Evolutionary conservation across 2,797 vertebrate genomes (phyloP), one percentile per base, ranked within the genome.

Genomic region (Girardinus metallicus): DNA sequence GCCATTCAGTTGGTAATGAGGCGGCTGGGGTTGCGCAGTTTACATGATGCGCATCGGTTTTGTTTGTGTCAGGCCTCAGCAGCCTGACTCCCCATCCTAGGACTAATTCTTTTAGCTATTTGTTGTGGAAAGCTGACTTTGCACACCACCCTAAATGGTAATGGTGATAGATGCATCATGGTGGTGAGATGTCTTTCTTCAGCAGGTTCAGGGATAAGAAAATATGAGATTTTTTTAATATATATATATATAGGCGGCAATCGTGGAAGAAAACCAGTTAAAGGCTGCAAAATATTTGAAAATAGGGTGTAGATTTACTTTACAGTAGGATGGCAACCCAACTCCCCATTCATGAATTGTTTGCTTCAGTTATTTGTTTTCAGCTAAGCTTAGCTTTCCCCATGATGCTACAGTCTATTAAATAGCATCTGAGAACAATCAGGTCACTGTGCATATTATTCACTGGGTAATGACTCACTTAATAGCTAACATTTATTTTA

Each of bases 1-100:
- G 89, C 94, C 88, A 94, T 96, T 96, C 92, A 94, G 77, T 82
- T 96, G 95, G 73, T 95, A 96, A 96, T 97, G 90, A 94, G 88
- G 81, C 82, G 87, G 87, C 88, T 81, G 84, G 77, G 85, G 90
- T 86, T 84, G 85, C 64, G 64, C 21, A 93, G 91, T 93, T 94
- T 93, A 92, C 91, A 8, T 31, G 7, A 86, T 86, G 88, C 73
- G 85, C 83, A 62, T 55, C 31, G 73, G 88, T 84, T 87, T 88
- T 91, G 89, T 92, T 91, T 92, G 90, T 84, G 31, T 60, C 84
- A 31, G 75, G 80, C 77, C 86, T 80, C 80, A 75, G 68, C 83
- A 34, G 75, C 79, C 77, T 2, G 46, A 84, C 8, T 86, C 86
- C 70, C 76, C 87, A 83, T 89, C 60, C 86, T 68, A 64, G 78